Conservation (phyloP, 2,113 vertebrate genomes). For the Charina bottae region DNA sequence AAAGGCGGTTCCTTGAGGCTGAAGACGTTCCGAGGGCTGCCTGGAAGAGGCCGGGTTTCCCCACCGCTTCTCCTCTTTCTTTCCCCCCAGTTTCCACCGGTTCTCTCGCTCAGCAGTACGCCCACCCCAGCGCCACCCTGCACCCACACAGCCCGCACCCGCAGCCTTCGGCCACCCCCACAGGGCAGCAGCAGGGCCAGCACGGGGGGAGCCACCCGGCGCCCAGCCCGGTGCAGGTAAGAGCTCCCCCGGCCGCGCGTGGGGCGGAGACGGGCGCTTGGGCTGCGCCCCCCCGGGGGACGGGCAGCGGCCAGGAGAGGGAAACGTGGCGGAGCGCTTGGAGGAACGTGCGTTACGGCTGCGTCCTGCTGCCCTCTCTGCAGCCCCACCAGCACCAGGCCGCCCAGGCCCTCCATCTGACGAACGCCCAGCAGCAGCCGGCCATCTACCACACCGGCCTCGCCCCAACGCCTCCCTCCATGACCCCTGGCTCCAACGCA, state of each 20-base stretch:
- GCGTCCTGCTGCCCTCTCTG: background rate
- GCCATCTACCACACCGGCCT: conserved; percentile 93
- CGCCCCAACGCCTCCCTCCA: conserved; percentile 93
- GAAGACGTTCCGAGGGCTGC: background rate
- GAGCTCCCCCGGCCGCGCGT: background rate
- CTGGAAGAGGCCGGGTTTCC: background rate
- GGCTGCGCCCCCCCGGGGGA: background rate
- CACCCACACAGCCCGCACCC: conserved; percentile 92
- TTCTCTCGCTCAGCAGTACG: conserved; percentile 95
- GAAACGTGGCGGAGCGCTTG: background rate
- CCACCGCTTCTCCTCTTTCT: conserved; percentile 26
- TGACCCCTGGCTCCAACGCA: conserved; percentile 94
- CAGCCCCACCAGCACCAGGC: conserved; percentile 93
- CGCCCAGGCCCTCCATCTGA: conserved; percentile 93
- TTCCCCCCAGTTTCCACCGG: conserved; percentile 87
- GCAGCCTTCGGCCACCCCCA: conserved; percentile 95
- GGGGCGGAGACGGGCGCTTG: background rate
- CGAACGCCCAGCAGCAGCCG: conserved; percentile 90
- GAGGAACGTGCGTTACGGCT: no score
- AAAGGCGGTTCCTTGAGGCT: no score
- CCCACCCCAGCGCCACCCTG: conserved; percentile 89
- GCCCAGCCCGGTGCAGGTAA: conserved; percentile 93
- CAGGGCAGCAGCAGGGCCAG: conserved; percentile 91
- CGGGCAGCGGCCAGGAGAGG: background rate
- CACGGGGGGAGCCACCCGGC: conserved; percentile 94